Evolutionary conservation across 1,140 invertebrate species (phyloP), one percentile per base, ranked within the genome.

Genomic region (Lysiphlebus fabarum): DNA sequence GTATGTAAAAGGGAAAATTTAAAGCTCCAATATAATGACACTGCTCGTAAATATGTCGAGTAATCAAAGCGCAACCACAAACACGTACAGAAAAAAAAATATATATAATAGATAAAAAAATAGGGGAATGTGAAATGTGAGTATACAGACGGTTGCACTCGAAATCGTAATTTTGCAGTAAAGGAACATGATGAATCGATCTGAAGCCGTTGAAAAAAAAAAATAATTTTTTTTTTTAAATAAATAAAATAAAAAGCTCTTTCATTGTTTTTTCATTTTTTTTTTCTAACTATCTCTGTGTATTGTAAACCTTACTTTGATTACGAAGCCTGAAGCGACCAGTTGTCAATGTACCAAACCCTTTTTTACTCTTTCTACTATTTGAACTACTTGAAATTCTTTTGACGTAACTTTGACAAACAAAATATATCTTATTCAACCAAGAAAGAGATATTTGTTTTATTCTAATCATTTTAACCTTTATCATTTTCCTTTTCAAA

Each of bases 301-400:
- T 55, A 58, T 58, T 51, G 61, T 51, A 58, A 56, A 62, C 51
- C 55, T 58, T 54, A 58, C 56, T 62, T 62, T 62, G 61, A 62
- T 62, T 62, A 55, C 56, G 51, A 53, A 62, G 47, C 53, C 42
- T 58, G 41, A 47, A 57, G 61, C 54, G 12, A 38, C n/a, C 41
- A 12, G 42, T 12, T 12, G 49, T 12, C 37, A n/a, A n/a, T n/a
- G n/a, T n/a, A n/a, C n/a, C n/a, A 49, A 34, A 17, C 36, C 36
- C 44, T 36, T 17, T 11, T 11, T 17, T 33, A 37, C 17, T 11
- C 41, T 45, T 53, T 43, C 11, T 50, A 53, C 41, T 54, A 38
- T 34, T 33, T 43, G 10, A 49, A 54, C 47, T 56, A 58, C 51
- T 55, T 42, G 53, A 44, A 47, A 58, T 58, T 62, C 44, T 43